These are phyloP conservation scores for Chromoteleia sp. DNA, from an alignment of 2,888 invertebrate genomes.

Conservation along the genomic window DNA sequence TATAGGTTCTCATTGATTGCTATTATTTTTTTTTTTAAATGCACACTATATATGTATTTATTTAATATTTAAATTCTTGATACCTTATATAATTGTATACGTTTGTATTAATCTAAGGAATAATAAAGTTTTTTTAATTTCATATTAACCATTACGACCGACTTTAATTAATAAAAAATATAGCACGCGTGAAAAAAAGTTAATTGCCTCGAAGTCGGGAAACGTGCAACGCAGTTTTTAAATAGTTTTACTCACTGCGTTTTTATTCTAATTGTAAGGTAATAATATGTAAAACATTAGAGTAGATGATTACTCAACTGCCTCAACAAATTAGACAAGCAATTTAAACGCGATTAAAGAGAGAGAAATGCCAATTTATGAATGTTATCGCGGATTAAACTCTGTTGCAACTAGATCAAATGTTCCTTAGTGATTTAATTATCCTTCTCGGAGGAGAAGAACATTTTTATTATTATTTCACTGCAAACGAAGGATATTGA, in stretches of 20 bases:
- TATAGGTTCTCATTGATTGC: no score
- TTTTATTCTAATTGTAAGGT: constrained; percentile 12
- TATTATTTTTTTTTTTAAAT: no score
- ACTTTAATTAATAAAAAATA: no score
- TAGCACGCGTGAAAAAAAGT: no score
- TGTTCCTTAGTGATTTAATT: constrained; percentile 30
- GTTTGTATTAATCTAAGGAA: no score
- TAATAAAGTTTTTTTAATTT: no score
- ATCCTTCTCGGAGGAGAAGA: not conserved
- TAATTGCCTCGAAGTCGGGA: not conserved
- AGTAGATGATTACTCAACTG: constrained; percentile 20
- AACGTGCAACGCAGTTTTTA: not conserved
- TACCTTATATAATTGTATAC: no score
- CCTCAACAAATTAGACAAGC: constrained; percentile 48
- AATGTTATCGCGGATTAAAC: constrained; percentile 8
- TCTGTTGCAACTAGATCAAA: constrained; percentile 19
- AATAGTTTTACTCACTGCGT: not conserved
- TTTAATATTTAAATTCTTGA: no score
- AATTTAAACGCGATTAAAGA: constrained; percentile 54
- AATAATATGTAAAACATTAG: constrained; percentile 21
- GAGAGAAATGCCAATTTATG: constrained; percentile 30
- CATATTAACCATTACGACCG: no score
- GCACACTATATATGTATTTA: no score
- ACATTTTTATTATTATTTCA: constrained; percentile 2
- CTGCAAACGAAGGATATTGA: not conserved